These are phyloP conservation scores for Microchrysa polita DNA, from an alignment of 2,888 invertebrate genomes.

Conservation along the genomic window DNA sequence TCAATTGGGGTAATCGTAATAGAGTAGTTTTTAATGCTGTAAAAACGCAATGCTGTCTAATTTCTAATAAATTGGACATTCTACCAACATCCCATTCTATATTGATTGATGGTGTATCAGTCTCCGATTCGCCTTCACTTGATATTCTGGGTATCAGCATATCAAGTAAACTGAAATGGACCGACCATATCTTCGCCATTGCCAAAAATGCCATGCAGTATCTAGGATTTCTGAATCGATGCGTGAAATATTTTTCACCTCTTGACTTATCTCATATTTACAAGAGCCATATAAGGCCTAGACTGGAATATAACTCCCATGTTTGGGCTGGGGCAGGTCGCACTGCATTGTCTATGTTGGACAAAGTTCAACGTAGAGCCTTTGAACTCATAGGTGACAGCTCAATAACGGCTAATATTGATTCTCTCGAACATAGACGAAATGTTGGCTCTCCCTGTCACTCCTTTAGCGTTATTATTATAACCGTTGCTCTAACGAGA, in stretches of 20 bases:
- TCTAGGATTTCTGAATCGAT: background rate
- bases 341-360: background rate
- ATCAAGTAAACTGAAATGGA: too few relatives aligned
- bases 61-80: too few relatives aligned
- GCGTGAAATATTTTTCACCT: background rate
- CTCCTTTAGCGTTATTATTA: background rate
- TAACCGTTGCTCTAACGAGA: background rate
- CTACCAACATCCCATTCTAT: too few relatives aligned
- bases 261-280: background rate
- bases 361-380: background rate
- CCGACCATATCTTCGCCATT: background rate
- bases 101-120: too few relatives aligned
- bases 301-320: background rate
- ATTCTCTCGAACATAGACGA: background rate
- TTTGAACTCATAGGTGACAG: background rate
- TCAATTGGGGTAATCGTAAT: too few relatives aligned
- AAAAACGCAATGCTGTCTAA: too few relatives aligned
- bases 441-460: background rate
- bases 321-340: background rate
- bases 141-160: too few relatives aligned
- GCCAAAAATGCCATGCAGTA: background rate
- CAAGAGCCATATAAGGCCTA: background rate
- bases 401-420: too few relatives aligned
- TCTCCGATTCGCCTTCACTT: too few relatives aligned
- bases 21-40: too few relatives aligned